These are phyloP conservation scores for Chlamydotis undulata DNA, from an alignment of 2,113 vertebrate genomes.

Conservation along the genomic window DNA sequence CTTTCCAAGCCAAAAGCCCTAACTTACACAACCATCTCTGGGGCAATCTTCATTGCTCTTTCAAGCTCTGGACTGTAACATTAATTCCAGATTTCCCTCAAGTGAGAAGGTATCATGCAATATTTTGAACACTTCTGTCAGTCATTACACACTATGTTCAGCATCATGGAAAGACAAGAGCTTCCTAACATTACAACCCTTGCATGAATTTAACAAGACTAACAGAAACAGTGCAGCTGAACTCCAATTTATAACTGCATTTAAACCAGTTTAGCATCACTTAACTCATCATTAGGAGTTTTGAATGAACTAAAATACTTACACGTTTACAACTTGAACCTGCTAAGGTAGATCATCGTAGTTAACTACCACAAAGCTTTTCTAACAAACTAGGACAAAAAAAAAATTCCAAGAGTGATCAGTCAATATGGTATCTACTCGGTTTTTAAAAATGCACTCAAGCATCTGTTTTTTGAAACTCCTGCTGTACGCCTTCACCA, in stretches of 20 bases:
- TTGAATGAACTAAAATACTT: background rate
- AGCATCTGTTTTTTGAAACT: slow-evolving; percentile 26
- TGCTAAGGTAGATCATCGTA: background rate
- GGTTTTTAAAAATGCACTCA: background rate
- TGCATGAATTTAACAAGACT: background rate
- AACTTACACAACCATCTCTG: background rate
- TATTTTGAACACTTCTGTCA: background rate
- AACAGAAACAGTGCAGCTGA: background rate
- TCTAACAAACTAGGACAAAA: background rate
- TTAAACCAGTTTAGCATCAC: background rate
- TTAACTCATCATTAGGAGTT: background rate
- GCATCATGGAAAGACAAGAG: background rate
- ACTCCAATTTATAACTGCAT: background rate
- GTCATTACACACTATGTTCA: background rate
- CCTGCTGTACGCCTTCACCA: background rate
- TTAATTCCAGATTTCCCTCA: background rate
- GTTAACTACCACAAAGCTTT: background rate
- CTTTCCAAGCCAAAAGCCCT: background rate
- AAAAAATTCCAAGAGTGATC: background rate
- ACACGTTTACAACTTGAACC: background rate
- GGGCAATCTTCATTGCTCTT: background rate
- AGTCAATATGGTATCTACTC: background rate
- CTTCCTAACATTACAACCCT: background rate
- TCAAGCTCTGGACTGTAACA: background rate
- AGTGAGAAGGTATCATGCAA: background rate